These are phyloP conservation scores for Sinopyrophorus schimmeli DNA, from an alignment of 2,888 invertebrate species.

Conservation along the genomic window DNA sequence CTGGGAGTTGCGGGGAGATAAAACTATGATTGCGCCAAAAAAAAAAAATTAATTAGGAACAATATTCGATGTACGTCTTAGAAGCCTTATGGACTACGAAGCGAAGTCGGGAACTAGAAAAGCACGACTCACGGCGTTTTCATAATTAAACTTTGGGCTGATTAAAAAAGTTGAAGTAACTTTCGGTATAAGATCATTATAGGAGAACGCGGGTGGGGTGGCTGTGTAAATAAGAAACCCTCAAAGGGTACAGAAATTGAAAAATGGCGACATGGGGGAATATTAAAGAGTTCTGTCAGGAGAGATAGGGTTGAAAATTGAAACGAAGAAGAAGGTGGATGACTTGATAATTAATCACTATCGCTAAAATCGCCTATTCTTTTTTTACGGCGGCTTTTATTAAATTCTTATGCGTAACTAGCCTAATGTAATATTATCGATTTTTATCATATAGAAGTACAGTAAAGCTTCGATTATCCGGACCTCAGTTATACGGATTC, in stretches of 20 bases:
- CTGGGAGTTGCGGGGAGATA: too few species aligned
- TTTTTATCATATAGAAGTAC: too few species aligned
- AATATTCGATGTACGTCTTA: constrained; percentile 29
- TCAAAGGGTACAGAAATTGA: constrained; percentile 45
- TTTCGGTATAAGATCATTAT: constrained; percentile 48
- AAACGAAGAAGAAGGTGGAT: constrained; percentile 38
- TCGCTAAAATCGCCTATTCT: constrained; percentile 39
- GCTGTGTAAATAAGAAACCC: constrained; percentile 46
- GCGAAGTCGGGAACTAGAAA: constrained; percentile 26
- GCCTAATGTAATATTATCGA: too few species aligned
- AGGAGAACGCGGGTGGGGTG: constrained; percentile 36
- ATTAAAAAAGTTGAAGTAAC: constrained; percentile 50
- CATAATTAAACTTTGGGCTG: constrained; percentile 48
- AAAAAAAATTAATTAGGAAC: constrained; percentile 21
- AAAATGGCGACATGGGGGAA: constrained; percentile 44
- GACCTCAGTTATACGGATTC: too few species aligned
- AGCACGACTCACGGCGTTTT: constrained; percentile 40
- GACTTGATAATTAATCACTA: constrained; percentile 38
- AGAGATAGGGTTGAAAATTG: constrained; percentile 40
- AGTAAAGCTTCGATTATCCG: too few species aligned
- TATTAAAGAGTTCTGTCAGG: constrained; percentile 44
- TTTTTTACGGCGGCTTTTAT: too few species aligned
- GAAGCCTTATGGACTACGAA: constrained; percentile 25
- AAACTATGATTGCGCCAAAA: too few species aligned
- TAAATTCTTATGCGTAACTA: too few species aligned